Conservation (phyloP, 2,113 vertebrate species). For the Bucco capensis region DNA sequence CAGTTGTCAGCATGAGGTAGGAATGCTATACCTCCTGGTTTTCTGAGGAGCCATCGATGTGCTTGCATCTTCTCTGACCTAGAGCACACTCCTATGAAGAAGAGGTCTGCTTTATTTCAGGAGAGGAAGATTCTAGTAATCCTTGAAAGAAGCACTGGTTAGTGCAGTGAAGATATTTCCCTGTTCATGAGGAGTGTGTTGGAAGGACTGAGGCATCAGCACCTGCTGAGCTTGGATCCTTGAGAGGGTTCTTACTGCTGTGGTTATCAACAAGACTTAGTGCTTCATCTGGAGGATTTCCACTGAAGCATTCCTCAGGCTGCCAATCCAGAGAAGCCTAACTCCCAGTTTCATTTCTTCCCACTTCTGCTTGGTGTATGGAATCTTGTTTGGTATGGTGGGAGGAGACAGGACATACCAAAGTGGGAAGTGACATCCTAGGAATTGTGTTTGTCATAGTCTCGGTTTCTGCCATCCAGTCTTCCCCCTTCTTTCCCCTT, state of each 20-base stretch:
- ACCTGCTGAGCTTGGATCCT: not conserved
- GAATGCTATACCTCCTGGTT: not conserved
- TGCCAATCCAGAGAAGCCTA: not conserved
- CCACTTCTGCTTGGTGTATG: not conserved
- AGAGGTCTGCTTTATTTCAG: not conserved
- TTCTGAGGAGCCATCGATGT: not conserved
- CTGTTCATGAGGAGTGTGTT: not conserved
- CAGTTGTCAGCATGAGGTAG: not conserved
- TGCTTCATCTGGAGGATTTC: not conserved
- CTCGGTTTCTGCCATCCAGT: conserved; percentile 8
- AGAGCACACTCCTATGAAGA: not conserved
- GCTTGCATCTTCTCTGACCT: not conserved
- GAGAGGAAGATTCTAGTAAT: not conserved
- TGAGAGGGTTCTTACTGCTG: not conserved
- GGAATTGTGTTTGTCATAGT: not conserved
- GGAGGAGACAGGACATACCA: not conserved
- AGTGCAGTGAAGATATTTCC: not conserved
- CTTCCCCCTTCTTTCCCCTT: conserved; percentile 13
- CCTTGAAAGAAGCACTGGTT: not conserved
- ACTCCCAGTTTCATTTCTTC: not conserved
- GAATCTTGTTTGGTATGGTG: conserved; percentile 10
- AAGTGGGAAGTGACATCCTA: not conserved
- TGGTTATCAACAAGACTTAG: not conserved
- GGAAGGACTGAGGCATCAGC: not conserved
- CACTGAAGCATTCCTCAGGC: not conserved